These are phyloP conservation scores for Perizoma affinitatum DNA, from an alignment of 2,888 invertebrate genomes.

Conservation along the genomic window DNA sequence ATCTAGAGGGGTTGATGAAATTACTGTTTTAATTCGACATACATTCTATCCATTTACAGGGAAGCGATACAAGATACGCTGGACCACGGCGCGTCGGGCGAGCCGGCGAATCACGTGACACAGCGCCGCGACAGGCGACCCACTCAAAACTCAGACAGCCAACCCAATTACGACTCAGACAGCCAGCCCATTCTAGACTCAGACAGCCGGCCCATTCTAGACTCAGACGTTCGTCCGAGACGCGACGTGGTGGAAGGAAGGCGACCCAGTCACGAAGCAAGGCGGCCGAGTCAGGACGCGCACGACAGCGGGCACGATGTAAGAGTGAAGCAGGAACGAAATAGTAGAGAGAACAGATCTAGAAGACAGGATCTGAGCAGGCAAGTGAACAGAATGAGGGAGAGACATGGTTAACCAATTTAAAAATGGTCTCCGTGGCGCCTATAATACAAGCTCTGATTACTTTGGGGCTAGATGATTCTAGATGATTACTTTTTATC, in stretches of 20 bases:
- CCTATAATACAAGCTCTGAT: too few relatives aligned
- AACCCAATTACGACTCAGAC: background rate
- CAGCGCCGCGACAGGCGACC: background rate
- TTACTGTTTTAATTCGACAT: too few relatives aligned
- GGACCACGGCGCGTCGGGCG: conserved; percentile 16
- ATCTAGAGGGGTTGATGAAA: too few relatives aligned
- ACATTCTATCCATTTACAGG: conserved; percentile 5
- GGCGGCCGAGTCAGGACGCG: background rate
- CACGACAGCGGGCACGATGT: background rate
- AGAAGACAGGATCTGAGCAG: conserved; percentile 9
- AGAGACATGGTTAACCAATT: too few relatives aligned
- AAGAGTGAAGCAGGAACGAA: conserved; percentile 3
- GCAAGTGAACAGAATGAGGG: background rate
- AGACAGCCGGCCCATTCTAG: background rate
- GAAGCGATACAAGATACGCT: conserved; percentile 29
- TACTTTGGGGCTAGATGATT: too few relatives aligned
- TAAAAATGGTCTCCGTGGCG: too few relatives aligned
- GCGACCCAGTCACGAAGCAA: background rate
- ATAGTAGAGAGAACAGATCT: conserved; percentile 1
- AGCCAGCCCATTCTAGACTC: background rate
- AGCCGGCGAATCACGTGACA: conserved; percentile 5
- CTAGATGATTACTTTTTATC: too few relatives aligned
- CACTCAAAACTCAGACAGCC: background rate
- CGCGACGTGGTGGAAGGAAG: background rate
- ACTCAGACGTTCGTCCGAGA: background rate